These are phyloP conservation scores for Selene dorsalis DNA, from an alignment of 2,797 vertebrate genomes.

Conservation along the genomic window DNA sequence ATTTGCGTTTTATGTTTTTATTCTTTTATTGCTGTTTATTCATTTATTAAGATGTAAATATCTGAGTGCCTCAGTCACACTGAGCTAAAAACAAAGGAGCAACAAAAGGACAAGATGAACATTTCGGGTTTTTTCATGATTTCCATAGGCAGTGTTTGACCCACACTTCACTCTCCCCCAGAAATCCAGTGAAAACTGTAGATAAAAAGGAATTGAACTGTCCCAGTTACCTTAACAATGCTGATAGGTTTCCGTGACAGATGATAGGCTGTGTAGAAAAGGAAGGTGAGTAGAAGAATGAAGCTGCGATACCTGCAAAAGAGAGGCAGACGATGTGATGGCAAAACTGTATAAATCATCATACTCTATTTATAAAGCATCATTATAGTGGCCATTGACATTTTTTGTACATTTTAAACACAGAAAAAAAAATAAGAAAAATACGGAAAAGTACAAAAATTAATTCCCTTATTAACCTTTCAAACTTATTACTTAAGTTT, in stretches of 20 bases:
- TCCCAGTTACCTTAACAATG: slow-evolving; percentile 92
- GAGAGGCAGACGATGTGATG: background rate
- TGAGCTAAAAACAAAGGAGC: background rate
- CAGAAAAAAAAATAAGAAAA: no score
- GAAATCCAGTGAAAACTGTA: background rate
- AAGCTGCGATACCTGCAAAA: slow-evolving; percentile 89
- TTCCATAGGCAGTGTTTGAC: background rate
- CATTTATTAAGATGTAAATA: background rate
- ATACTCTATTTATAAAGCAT: background rate
- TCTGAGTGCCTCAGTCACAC: background rate
- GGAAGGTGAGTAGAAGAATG: slow-evolving; percentile 92
- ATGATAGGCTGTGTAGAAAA: slow-evolving; percentile 95
- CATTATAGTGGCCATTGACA: background rate
- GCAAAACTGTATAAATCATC: background rate
- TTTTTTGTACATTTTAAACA: background rate
- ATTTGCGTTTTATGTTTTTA: background rate
- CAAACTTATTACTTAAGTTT: no score
- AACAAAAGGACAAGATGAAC: background rate
- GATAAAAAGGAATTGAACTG: background rate
- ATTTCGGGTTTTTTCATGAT: background rate
- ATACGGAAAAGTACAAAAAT: no score
- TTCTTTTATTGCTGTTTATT: background rate
- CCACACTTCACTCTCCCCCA: background rate
- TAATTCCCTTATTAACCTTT: no score
- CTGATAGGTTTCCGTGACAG: slow-evolving; percentile 98